A percentile compares a stretch with the other conserved stretches of the same genome.
phyloP scores from a whole-genome alignment of 2,113 vertebrate genomes.

The Scolopax mira region DNA sequence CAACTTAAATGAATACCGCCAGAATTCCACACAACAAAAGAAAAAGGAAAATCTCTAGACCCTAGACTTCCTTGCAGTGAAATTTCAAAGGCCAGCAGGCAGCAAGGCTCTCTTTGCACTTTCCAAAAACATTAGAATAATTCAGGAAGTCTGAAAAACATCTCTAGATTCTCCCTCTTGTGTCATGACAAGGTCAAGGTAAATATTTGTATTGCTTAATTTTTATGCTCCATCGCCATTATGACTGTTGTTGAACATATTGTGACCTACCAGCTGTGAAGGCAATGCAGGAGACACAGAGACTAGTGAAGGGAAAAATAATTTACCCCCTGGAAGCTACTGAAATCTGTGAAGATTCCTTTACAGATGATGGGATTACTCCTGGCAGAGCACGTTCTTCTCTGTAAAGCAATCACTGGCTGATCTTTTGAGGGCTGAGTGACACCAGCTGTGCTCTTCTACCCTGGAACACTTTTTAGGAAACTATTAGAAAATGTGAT shows the following conservation, averaged over 20 bases:
- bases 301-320: not conserved
- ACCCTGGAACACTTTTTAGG: not conserved
- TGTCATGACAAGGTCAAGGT: not conserved
- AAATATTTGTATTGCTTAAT: not conserved
- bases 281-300: not conserved
- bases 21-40: not conserved
- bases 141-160: not conserved
- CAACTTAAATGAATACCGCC: not conserved
- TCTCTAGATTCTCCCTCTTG: not conserved
- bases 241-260: not conserved
- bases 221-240: not conserved
- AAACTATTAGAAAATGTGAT: slow-evolving; percentile 5
- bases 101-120: not conserved
- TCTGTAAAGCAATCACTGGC: not conserved
- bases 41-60: not conserved
- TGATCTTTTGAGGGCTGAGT: not conserved
- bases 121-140: not conserved
- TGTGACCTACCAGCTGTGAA: not conserved
- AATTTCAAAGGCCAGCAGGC: not conserved
- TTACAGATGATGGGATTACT: not conserved
- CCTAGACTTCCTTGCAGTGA: not conserved
- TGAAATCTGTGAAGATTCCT: not conserved
- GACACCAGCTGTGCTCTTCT: slow-evolving; percentile 9
- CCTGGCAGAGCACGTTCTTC: not conserved
- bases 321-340: not conserved